Conservation (phyloP, 92 coral and sea anemone species). For the Metridium senile region DNA sequence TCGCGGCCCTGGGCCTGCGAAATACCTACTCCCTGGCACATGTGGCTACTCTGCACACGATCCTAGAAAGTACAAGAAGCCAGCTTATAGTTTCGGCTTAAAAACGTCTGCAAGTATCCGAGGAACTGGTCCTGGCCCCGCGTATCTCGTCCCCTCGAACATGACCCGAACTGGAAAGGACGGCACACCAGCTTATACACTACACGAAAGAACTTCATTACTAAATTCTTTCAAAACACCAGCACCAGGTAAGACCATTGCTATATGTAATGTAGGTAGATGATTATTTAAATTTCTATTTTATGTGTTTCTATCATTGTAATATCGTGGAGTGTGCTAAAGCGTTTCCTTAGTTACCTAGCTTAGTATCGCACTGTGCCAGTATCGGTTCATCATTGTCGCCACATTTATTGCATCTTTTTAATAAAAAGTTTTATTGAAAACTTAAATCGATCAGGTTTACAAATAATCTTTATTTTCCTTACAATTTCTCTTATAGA, state of each 20-base stretch:
- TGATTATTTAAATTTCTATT: background rate
- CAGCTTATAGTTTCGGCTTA: conserved; percentile 84
- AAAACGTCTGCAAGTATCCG: conserved; percentile 19
- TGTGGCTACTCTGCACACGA: conserved; percentile 79
- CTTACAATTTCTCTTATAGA: background rate
- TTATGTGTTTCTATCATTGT: background rate
- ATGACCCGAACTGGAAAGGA: conserved; percentile 82
- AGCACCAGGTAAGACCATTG: conserved; percentile 78
- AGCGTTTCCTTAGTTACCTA: conserved; percentile 7
- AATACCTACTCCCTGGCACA: conserved; percentile 78
- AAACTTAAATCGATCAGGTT: no score
- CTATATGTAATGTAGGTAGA: background rate
- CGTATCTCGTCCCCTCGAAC: conserved; percentile 55
- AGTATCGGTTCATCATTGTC: background rate
- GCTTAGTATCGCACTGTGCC: no score
- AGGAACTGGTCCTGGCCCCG: conserved; percentile 78
- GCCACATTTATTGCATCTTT: background rate
- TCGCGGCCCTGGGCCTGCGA: conserved; percentile 97
- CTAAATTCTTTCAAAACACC: conserved; percentile 74
- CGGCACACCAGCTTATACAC: conserved; percentile 78
- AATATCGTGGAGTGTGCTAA: background rate
- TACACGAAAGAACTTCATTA: conserved; percentile 67
- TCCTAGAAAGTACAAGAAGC: conserved; percentile 66
- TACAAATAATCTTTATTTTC: background rate
- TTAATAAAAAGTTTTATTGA: background rate